Conservation (phyloP, 2,113 vertebrate species). For the Osmerus eperlanus region DNA sequence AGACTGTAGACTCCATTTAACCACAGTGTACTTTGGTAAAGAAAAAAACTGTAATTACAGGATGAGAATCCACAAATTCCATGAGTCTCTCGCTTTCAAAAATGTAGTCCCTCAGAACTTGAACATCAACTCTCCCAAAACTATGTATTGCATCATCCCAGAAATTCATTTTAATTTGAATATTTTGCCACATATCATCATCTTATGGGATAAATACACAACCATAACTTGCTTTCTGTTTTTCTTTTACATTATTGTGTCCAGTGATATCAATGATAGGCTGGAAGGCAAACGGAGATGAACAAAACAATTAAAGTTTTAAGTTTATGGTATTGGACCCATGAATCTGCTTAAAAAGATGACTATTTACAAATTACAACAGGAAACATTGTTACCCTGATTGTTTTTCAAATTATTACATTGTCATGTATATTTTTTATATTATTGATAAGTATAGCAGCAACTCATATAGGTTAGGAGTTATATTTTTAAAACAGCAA, state of each 20-base stretch:
- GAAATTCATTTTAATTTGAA: slow-evolving; percentile 45
- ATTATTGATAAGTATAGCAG: too few relatives aligned
- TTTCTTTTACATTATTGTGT: slow-evolving; percentile 28
- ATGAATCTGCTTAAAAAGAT: background rate
- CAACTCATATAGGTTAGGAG: too few relatives aligned
- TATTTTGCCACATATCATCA: slow-evolving; percentile 27
- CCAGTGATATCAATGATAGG: slow-evolving; percentile 25
- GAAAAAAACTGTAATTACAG: slow-evolving; percentile 64
- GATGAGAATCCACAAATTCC: slow-evolving; percentile 45
- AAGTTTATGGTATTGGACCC: background rate
- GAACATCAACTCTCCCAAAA: slow-evolving; percentile 41
- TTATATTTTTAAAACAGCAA: too few relatives aligned
- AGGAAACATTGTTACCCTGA: too few relatives aligned
- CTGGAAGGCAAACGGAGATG: background rate
- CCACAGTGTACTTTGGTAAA: slow-evolving; percentile 65
- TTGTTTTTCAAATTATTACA: too few relatives aligned
- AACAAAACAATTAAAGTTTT: background rate
- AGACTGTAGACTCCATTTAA: slow-evolving; percentile 54
- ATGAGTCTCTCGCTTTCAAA: slow-evolving; percentile 39
- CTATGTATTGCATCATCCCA: slow-evolving; percentile 37
- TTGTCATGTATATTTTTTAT: too few relatives aligned
- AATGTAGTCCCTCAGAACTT: slow-evolving; percentile 9
- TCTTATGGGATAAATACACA: background rate
- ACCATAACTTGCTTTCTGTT: slow-evolving; percentile 35
- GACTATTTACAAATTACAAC: too few relatives aligned